phyloP scores from a whole-genome alignment of 2,797 vertebrate species.

The Parauchenoglanis ngamensis region DNA sequence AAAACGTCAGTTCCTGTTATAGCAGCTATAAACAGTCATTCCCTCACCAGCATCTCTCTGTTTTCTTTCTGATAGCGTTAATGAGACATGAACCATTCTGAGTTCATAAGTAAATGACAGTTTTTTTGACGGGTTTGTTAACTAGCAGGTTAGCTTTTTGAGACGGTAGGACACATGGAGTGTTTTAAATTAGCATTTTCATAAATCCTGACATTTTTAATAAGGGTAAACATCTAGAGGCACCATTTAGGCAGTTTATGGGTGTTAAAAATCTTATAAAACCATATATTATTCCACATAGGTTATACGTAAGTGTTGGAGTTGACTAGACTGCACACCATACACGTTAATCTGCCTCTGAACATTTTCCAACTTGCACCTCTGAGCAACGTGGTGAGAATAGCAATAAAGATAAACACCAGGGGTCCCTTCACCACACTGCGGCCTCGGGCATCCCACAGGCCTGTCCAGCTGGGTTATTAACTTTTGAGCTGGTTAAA shows the following conservation, averaged over 20 bases:
- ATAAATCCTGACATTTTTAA: neutral
- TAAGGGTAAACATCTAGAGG: neutral
- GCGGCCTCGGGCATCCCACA: neutral
- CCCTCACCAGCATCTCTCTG: too few relatives aligned
- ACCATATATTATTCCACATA: neutral
- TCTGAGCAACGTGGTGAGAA: neutral
- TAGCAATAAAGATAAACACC: slow-evolving; percentile 23
- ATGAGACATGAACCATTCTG: neutral
- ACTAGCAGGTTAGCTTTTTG: neutral
- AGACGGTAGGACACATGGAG: neutral
- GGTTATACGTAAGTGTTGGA: neutral
- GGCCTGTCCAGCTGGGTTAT: neutral
- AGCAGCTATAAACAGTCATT: too few relatives aligned
- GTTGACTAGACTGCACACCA: neutral
- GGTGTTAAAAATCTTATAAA: neutral
- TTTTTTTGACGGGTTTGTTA: neutral
- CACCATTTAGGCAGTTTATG: neutral
- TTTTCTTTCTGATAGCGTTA: too few relatives aligned
- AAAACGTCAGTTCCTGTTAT: too few relatives aligned
- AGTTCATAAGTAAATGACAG: neutral
- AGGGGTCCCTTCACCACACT: neutral
- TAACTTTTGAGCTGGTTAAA: neutral
- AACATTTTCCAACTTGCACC: neutral
- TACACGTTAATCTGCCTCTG: neutral
- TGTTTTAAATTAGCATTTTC: neutral